A percentile compares a stretch with the other conserved stretches of the same genome.
Conservation (phyloP, 2,113 vertebrate genomes). For the Pipra filicauda region DNA sequence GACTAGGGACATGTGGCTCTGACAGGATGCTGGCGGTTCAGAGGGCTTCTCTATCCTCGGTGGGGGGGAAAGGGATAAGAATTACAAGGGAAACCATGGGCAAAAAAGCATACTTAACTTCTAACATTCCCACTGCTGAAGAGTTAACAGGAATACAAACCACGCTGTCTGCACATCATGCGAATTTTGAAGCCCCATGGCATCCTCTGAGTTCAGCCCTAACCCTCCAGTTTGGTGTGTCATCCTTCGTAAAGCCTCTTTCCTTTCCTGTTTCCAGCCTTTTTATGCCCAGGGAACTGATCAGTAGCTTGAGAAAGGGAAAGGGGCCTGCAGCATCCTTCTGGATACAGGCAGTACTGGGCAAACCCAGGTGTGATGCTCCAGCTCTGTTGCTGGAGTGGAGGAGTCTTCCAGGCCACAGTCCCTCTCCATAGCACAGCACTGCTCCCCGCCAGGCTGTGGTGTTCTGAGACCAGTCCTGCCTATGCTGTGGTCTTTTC, state of each 20-base stretch:
- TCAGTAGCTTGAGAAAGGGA: background rate
- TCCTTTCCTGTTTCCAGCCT: slow-evolving; percentile 15
- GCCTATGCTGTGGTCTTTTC: background rate
- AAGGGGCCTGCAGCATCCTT: slow-evolving; percentile 11
- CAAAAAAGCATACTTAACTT: slow-evolving; percentile 24
- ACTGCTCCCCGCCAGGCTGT: background rate
- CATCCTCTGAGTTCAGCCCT: slow-evolving; percentile 23
- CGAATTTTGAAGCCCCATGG: slow-evolving; percentile 30
- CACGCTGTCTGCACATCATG: background rate
- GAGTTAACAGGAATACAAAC: slow-evolving; percentile 23
- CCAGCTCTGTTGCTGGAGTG: background rate
- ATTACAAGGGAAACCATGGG: slow-evolving; percentile 6
- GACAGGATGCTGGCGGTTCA: slow-evolving; percentile 1
- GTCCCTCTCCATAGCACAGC: background rate
- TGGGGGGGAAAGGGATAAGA: background rate
- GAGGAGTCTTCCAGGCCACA: slow-evolving; percentile 42
- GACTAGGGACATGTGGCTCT: slow-evolving; percentile 24
- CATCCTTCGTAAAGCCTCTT: slow-evolving; percentile 32
- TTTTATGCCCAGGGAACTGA: background rate
- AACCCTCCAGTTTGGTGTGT: background rate
- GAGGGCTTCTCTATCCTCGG: background rate
- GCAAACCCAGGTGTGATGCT: slow-evolving; percentile 19
- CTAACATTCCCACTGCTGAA: slow-evolving; percentile 32
- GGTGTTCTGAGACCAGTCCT: background rate
- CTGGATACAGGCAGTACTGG: background rate